Conservation (phyloP, 2,797 vertebrate genomes). For the Hemitrygon akajei region DNA sequence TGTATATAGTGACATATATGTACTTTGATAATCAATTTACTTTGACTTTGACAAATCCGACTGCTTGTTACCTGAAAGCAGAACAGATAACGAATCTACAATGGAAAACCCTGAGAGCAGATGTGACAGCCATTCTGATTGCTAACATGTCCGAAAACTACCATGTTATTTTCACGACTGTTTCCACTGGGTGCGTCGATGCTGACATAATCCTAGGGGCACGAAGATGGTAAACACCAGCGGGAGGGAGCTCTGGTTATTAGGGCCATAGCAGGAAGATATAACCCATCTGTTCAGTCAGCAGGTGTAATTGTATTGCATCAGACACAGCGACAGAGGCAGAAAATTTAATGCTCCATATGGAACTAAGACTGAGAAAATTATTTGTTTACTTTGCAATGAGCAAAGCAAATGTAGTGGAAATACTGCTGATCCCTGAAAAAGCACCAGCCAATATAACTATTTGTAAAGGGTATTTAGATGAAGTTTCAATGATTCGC, state of each 20-base stretch:
- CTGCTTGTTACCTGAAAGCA: not conserved
- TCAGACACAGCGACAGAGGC: not conserved
- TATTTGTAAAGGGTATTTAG: not conserved
- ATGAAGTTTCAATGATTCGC: not conserved
- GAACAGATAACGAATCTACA: not conserved
- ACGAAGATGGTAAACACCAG: not conserved
- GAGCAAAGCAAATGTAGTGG: not conserved
- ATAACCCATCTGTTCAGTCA: not conserved
- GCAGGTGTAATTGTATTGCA: not conserved
- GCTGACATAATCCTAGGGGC: not conserved
- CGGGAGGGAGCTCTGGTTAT: not conserved
- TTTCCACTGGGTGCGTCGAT: not conserved
- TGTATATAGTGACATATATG: too few relatives aligned
- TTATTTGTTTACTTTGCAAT: not conserved
- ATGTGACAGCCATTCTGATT: not conserved
- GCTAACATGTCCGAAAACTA: not conserved
- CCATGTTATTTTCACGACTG: not conserved
- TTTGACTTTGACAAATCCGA: too few relatives aligned
- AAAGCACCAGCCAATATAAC: not conserved
- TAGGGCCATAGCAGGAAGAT: conserved; percentile 5
- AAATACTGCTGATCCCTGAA: not conserved
- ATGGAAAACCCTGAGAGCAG: not conserved
- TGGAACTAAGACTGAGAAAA: not conserved
- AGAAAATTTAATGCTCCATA: not conserved
- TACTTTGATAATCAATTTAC: too few relatives aligned